Conservation (phyloP, 2,888 invertebrate genomes). For the Glyphotaelius pellucidus region DNA sequence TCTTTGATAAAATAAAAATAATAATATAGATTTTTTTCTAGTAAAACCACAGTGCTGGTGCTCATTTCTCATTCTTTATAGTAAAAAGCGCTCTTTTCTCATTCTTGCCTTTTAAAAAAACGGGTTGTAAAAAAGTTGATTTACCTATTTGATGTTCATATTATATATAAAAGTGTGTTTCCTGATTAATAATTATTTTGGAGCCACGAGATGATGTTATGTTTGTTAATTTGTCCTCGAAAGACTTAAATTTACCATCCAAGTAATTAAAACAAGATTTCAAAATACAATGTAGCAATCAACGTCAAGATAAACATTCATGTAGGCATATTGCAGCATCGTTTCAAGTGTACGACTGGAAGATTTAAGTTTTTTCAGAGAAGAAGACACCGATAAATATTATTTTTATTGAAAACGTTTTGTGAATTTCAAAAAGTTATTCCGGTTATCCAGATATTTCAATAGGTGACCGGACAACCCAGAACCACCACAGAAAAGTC, state of each 20-base stretch:
- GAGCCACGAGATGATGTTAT: background rate
- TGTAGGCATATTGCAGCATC: background rate
- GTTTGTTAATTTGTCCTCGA: background rate
- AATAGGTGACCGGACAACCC: too few species aligned
- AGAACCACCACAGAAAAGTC: too few species aligned
- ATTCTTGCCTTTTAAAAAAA: background rate
- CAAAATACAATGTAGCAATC: background rate
- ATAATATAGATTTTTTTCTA: too few species aligned
- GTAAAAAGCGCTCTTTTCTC: background rate
- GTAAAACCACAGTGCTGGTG: too few species aligned
- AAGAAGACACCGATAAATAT: background rate
- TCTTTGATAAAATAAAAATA: background rate
- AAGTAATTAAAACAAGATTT: background rate
- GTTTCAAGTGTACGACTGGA: background rate
- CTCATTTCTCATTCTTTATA: too few species aligned
- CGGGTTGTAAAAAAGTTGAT: background rate
- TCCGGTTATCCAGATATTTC: background rate
- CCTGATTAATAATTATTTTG: background rate
- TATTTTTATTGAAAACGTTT: background rate
- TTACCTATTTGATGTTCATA: background rate
- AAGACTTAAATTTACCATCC: background rate
- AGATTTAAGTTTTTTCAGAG: background rate
- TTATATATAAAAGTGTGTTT: background rate
- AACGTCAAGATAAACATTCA: background rate
- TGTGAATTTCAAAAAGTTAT: background rate